Percentiles rank a stretch among this genome's conserved stretches.
Conservation (phyloP, 2,113 vertebrate species). For the Zosterops hypoxanthus region DNA sequence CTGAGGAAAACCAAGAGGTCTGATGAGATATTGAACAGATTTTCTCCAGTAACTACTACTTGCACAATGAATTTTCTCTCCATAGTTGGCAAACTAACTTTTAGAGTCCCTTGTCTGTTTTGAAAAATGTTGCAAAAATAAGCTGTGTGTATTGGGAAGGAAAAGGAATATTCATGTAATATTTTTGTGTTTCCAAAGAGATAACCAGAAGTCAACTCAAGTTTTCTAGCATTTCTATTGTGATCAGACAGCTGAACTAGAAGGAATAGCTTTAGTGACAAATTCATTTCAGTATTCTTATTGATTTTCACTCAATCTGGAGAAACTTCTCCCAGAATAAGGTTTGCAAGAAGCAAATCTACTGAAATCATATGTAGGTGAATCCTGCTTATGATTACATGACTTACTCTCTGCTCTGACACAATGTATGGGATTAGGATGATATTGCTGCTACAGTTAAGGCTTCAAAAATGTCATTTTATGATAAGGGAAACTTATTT, state of each 20-base stretch:
- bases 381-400: background rate
- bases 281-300: background rate
- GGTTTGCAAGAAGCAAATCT: background rate
- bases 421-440: background rate
- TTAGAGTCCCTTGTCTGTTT: background rate
- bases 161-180: background rate
- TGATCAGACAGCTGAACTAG: background rate
- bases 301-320: background rate
- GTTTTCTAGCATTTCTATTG: background rate
- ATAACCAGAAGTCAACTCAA: background rate
- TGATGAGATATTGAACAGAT: background rate
- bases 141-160: background rate
- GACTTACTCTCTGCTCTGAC: background rate
- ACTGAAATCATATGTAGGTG: background rate
- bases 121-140: background rate
- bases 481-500: background rate
- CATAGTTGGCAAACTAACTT: background rate
- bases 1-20: background rate
- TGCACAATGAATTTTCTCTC: background rate
- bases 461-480: slow-evolving; percentile 1
- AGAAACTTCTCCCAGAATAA: background rate
- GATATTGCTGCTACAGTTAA: background rate
- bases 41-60: background rate
- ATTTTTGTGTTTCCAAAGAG: background rate
- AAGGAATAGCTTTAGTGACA: background rate